These are phyloP conservation scores for Drosophila kanapiae DNA, from an alignment of 1,140 invertebrate species.

Conservation along the genomic window DNA sequence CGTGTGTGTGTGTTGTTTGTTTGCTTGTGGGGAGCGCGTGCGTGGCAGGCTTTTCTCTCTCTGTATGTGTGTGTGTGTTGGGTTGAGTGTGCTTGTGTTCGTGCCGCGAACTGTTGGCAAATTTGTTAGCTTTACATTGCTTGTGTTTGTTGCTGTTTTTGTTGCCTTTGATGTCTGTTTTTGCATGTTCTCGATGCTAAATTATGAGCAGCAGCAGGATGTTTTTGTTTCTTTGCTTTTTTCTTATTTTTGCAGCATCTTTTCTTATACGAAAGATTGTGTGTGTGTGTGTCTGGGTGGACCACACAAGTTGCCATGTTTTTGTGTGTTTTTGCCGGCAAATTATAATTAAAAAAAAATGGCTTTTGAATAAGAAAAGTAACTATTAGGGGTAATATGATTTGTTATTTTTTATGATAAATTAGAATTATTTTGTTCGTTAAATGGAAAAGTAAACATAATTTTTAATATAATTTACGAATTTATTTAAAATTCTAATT, in stretches of 20 bases:
- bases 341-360: conserved; percentile 23
- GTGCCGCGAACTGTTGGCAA: conserved; percentile 76
- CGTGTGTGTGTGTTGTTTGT: conserved; percentile 34
- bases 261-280: not conserved
- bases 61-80: conserved; percentile 22
- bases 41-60: conserved; percentile 68
- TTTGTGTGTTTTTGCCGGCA: conserved; percentile 36
- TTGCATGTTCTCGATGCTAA: conserved; percentile 79
- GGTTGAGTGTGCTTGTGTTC: conserved; percentile 25
- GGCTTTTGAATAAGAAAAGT: not conserved
- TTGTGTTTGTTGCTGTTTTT: conserved; percentile 50
- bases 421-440: too few species aligned
- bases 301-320: conserved; percentile 50
- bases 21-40: conserved; percentile 58
- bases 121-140: conserved; percentile 74
- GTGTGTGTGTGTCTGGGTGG: conserved; percentile 27
- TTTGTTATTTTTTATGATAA: not conserved
- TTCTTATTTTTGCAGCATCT: conserved; percentile 31
- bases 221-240: conserved; percentile 34
- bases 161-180: conserved; percentile 68
- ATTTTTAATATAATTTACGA: too few species aligned
- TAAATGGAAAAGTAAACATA: too few species aligned
- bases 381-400: not conserved
- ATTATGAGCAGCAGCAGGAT: conserved; percentile 71
- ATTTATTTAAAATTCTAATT: too few species aligned